Evolutionary conservation across 2,888 invertebrate species (phyloP).

Genomic region (Yponomeuta plumbellus): DNA sequence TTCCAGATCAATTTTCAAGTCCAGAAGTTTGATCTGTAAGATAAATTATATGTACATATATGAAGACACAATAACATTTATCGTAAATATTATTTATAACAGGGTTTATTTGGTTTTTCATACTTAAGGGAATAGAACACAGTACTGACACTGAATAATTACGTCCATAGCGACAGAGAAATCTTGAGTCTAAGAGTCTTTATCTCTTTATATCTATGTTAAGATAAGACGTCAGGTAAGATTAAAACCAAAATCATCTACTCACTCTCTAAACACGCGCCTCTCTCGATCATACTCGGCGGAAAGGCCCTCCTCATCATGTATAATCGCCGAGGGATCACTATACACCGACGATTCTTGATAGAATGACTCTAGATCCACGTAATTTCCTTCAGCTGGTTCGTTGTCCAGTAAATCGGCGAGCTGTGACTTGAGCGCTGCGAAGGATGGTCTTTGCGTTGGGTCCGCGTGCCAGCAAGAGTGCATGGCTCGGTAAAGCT

Average conservation of each 20-base stretch:
- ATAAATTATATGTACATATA: too few species aligned
- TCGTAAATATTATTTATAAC: too few species aligned
- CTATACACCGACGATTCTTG: slow-evolving; percentile 78
- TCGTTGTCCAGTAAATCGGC: slow-evolving; percentile 79
- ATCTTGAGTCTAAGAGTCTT: too few species aligned
- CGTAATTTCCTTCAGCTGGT: slow-evolving; percentile 79
- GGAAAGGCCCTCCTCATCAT: slow-evolving; percentile 67
- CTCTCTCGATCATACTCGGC: slow-evolving; percentile 68
- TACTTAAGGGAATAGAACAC: too few species aligned
- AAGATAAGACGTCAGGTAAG: too few species aligned
- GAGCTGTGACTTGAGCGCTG: slow-evolving; percentile 75
- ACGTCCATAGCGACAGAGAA: too few species aligned
- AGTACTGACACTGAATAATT: too few species aligned
- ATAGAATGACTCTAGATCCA: slow-evolving; percentile 81
- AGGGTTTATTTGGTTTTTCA: too few species aligned
- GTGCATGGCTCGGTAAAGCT: slow-evolving; percentile 68
- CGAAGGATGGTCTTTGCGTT: slow-evolving; percentile 83
- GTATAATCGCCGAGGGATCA: slow-evolving; percentile 70
- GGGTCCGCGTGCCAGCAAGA: slow-evolving; percentile 82
- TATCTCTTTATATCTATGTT: too few species aligned
- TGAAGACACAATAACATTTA: too few species aligned
- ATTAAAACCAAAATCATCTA: slow-evolving; percentile 17
- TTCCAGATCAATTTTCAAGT: too few species aligned
- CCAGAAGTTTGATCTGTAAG: too few species aligned
- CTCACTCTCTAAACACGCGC: slow-evolving; percentile 65